Percentiles rank a stretch among this genome's conserved stretches.
Conservation (phyloP, 2,797 vertebrate species). For the Takifugu ocellatus region DNA sequence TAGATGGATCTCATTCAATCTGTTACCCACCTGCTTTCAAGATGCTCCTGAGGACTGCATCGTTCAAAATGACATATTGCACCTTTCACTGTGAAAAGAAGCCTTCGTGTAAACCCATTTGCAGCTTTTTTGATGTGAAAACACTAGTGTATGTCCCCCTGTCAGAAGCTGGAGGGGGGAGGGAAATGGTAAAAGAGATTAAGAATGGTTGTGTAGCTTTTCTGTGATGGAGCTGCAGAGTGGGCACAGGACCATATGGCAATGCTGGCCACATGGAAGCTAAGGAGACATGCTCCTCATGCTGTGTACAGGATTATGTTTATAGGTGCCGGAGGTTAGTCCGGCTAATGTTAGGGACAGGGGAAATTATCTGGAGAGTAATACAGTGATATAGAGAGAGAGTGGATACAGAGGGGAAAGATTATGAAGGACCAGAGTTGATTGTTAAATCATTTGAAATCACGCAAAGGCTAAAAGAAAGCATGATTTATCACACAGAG, state of each 20-base stretch:
- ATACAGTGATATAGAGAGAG: neutral
- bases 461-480: conserved; percentile 11
- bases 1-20: conserved; percentile 3
- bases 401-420: conserved; percentile 2
- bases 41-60: conserved; percentile 2
- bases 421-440: conserved; percentile 27
- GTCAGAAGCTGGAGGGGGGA: conserved; percentile 21
- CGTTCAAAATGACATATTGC: neutral
- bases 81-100: neutral
- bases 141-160: neutral
- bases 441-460: conserved; percentile 15
- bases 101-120: neutral
- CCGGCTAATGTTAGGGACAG: conserved; percentile 37
- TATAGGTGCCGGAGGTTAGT: conserved; percentile 36
- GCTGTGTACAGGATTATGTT: conserved; percentile 45
- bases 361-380: conserved; percentile 6
- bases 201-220: conserved; percentile 29
- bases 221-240: conserved; percentile 38
- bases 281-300: conserved; percentile 31
- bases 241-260: conserved; percentile 41
- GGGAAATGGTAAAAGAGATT: conserved; percentile 43
- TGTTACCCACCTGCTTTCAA: neutral
- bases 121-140: neutral
- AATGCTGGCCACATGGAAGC: conserved; percentile 13
- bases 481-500: conserved; percentile 10